Evolutionary conservation across 2,888 invertebrate species (phyloP).

Genomic region (Melanostoma scalare): DNA sequence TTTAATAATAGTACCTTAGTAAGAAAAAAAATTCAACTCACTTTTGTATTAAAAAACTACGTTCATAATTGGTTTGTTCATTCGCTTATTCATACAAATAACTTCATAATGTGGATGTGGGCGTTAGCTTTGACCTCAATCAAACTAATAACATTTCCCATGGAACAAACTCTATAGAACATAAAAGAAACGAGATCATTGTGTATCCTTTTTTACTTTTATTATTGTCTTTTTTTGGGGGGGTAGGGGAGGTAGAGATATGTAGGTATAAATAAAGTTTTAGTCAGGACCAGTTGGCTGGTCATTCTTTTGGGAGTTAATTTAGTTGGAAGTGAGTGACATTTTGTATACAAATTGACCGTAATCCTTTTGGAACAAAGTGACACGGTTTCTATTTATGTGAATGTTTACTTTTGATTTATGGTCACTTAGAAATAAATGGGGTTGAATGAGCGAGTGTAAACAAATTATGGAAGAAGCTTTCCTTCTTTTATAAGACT

Average conservation of each 20-base stretch:
- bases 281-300: conserved; percentile 54
- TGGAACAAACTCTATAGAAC: no score
- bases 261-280: conserved; percentile 28
- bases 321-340: conserved; percentile 68
- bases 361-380: conserved; percentile 64
- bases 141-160: conserved; percentile 38
- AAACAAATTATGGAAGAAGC: conserved; percentile 49
- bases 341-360: conserved; percentile 71
- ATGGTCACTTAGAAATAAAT: conserved; percentile 58
- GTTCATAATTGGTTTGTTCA: conserved; percentile 54
- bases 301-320: conserved; percentile 69
- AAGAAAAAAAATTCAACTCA: conserved; percentile 15
- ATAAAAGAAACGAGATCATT: neutral
- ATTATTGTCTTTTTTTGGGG: neutral
- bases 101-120: conserved; percentile 22
- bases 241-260: no score
- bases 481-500: neutral
- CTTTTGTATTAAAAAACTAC: conserved; percentile 49
- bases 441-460: conserved; percentile 16
- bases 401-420: conserved; percentile 71
- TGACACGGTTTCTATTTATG: conserved; percentile 64
- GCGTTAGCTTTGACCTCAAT: conserved; percentile 55
- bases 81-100: neutral
- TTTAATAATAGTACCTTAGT: conserved; percentile 4
- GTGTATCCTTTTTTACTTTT: conserved; percentile 1